phyloP scores from a whole-genome alignment of 2,113 vertebrate species.

The Chaetodon trifascialis region DNA sequence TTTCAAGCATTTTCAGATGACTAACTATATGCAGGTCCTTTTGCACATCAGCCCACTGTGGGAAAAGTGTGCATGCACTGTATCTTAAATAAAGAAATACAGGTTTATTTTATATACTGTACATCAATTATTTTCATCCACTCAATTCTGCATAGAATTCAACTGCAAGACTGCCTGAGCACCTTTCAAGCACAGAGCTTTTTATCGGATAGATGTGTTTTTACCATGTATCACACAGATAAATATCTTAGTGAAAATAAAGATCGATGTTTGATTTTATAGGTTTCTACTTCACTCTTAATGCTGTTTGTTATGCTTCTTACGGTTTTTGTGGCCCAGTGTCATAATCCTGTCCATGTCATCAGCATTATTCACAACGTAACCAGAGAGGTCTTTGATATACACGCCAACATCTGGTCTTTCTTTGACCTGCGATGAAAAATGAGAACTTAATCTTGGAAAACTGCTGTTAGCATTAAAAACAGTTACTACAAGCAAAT shows the following conservation, averaged over 20 bases:
- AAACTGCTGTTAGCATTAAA: neutral
- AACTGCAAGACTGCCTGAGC: neutral
- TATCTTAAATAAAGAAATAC: neutral
- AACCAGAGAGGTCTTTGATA: slow-evolving; percentile 97
- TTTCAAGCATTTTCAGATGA: neutral
- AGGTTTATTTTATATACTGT: neutral
- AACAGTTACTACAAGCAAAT: neutral
- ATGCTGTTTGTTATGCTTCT: slow-evolving; percentile 59
- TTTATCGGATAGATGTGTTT: neutral
- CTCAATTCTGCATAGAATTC: neutral
- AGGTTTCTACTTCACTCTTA: neutral
- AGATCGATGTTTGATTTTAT: neutral
- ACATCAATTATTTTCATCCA: neutral
- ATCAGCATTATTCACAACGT: slow-evolving; percentile 99
- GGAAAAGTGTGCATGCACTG: neutral
- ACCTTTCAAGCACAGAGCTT: neutral
- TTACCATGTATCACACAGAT: neutral
- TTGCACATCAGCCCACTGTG: neutral
- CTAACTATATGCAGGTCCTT: too few relatives aligned
- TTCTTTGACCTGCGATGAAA: slow-evolving; percentile 93
- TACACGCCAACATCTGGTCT: slow-evolving; percentile 98
- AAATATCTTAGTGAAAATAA: neutral
- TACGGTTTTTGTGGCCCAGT: slow-evolving; percentile 98
- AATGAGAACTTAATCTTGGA: neutral
- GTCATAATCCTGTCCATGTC: slow-evolving; percentile 99